Evolutionary conservation across 2,888 invertebrate genomes (phyloP).

Genomic region (Epicampocera succincta): DNA sequence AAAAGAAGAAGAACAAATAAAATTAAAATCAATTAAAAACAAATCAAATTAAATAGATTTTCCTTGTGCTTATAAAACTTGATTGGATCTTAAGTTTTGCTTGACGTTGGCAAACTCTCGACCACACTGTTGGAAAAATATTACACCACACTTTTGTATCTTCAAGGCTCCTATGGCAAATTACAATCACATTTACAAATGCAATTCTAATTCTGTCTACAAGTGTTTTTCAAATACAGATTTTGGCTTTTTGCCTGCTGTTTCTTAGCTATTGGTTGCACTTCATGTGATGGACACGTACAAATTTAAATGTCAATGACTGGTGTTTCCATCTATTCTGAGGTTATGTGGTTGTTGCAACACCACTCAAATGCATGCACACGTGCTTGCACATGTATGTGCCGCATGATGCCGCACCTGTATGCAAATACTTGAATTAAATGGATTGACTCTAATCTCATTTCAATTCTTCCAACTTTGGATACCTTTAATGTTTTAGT

Average conservation of each 20-base stretch:
- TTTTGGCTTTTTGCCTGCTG: constrained; percentile 58
- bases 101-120: not conserved
- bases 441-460: constrained; percentile 54
- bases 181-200: constrained; percentile 34
- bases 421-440: constrained; percentile 52
- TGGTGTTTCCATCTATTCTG: constrained; percentile 42
- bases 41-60: no score
- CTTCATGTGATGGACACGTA: constrained; percentile 60
- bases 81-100: not conserved
- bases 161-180: constrained; percentile 20
- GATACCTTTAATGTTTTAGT: constrained; percentile 32
- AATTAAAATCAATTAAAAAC: no score
- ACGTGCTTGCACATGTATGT: not conserved
- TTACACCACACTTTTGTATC: not conserved
- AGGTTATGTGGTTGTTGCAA: constrained; percentile 42
- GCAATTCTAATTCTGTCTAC: constrained; percentile 15
- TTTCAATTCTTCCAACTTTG: constrained; percentile 41
- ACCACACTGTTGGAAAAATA: not conserved
- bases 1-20: no score
- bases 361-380: not conserved
- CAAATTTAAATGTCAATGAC: constrained; percentile 66
- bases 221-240: constrained; percentile 45
- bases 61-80: no score
- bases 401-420: constrained; percentile 9
- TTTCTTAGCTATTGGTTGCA: constrained; percentile 28